phyloP scores from a whole-genome alignment of 2,797 vertebrate species.

The Ceryle rudis region DNA sequence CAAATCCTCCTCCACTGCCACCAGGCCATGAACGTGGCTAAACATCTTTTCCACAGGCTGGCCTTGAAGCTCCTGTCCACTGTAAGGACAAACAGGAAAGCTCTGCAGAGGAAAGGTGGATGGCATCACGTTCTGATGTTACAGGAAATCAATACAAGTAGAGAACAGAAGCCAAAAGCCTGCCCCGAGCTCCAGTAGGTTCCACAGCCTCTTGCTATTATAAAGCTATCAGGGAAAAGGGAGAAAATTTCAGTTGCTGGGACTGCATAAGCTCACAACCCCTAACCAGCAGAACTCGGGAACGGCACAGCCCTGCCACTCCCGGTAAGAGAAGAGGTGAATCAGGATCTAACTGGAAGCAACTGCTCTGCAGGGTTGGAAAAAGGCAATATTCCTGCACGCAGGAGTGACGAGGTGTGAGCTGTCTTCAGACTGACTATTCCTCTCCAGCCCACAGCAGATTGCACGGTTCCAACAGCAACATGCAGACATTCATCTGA shows the following conservation, averaged over 20 bases:
- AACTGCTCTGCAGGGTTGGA: background rate
- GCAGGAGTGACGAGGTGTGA: background rate
- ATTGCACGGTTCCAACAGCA: accelerated
- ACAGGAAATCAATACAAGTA: background rate
- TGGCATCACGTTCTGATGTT: background rate
- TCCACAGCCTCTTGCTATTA: background rate
- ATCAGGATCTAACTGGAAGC: background rate
- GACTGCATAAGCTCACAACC: background rate
- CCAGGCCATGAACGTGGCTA: background rate
- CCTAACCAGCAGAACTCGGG: background rate
- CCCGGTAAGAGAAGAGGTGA: background rate
- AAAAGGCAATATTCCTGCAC: background rate
- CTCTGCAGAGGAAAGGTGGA: background rate
- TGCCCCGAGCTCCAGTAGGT: background rate
- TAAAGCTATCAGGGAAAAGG: background rate
- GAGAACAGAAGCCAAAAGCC: background rate
- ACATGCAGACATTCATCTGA: accelerated
- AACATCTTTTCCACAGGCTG: background rate
- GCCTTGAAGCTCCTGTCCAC: background rate
- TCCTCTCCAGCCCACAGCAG: background rate
- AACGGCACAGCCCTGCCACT: background rate
- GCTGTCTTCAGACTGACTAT: background rate
- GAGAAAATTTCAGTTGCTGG: background rate
- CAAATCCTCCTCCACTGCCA: background rate
- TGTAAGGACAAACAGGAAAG: background rate